A percentile compares a stretch with the other conserved stretches of the same genome.
Conservation (phyloP, 2,888 invertebrate species). For the Argynnis bischoffii region DNA sequence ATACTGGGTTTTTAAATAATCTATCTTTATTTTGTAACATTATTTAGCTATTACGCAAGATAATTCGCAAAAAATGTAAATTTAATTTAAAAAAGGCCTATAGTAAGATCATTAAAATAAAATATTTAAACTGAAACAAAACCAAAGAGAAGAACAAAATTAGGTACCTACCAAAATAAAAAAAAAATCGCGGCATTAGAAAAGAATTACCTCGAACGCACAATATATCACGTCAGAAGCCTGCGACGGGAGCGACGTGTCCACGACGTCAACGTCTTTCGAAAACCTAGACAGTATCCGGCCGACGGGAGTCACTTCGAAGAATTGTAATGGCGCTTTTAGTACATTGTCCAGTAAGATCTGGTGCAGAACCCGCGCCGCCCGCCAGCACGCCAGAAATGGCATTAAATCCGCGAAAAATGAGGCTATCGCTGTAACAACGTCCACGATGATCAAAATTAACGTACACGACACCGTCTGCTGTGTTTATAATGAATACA, state of each 20-base stretch:
- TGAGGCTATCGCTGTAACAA: constrained; percentile 86
- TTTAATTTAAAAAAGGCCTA: no score
- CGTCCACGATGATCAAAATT: constrained; percentile 46
- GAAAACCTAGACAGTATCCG: constrained; percentile 88
- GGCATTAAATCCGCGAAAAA: constrained; percentile 86
- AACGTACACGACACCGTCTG: constrained; percentile 8
- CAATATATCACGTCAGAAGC: constrained; percentile 87
- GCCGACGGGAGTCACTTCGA: constrained; percentile 90
- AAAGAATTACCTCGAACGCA: constrained; percentile 85
- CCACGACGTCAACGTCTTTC: constrained; percentile 89
- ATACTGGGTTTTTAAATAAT: background rate
- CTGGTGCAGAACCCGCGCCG: constrained; percentile 84
- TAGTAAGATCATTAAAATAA: background rate
- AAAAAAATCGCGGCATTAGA: constrained; percentile 20
- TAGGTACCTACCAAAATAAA: constrained; percentile 22
- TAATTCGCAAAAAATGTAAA: no score
- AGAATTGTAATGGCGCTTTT: constrained; percentile 87
- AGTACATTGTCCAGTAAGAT: constrained; percentile 84
- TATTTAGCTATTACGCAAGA: no score
- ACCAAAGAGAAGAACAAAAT: constrained; percentile 10
- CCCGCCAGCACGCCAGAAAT: constrained; percentile 86
- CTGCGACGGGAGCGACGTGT: constrained; percentile 85
- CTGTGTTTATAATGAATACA: constrained; percentile 63
- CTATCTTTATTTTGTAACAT: background rate
- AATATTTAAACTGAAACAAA: background rate